These are phyloP conservation scores for Drosophila suboccidentalis DNA, from an alignment of 2,888 invertebrate genomes.

Conservation along the genomic window DNA sequence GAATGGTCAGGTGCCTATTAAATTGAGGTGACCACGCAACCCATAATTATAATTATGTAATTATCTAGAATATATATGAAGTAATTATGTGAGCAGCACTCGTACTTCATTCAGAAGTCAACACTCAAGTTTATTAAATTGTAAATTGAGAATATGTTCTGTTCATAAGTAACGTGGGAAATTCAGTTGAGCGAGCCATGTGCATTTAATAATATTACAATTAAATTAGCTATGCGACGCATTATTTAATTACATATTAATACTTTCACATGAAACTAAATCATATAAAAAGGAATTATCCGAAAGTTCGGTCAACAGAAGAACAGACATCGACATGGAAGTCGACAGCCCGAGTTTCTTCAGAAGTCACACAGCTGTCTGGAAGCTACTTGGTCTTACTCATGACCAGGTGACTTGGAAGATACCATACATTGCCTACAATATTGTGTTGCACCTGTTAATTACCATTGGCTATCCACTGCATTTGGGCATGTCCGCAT, in stretches of 20 bases:
- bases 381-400: background rate
- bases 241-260: background rate
- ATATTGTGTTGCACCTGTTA: background rate
- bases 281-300: background rate
- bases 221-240: background rate
- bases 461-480: background rate
- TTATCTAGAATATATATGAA: slow-evolving; percentile 1
- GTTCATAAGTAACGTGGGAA: background rate
- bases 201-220: background rate
- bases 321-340: background rate
- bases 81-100: background rate
- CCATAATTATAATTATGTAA: slow-evolving; percentile 17
- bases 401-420: background rate
- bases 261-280: background rate
- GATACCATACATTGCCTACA: background rate
- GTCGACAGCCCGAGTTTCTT: background rate
- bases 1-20: background rate
- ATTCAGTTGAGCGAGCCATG: background rate
- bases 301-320: background rate
- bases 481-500: background rate
- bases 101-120: too few relatives aligned
- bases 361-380: background rate
- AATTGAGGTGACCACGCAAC: background rate
- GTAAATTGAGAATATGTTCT: background rate
- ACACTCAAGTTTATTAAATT: too few relatives aligned